Conservation (phyloP, 1,140 invertebrate species). For the Drosophila ohnishii region DNA sequence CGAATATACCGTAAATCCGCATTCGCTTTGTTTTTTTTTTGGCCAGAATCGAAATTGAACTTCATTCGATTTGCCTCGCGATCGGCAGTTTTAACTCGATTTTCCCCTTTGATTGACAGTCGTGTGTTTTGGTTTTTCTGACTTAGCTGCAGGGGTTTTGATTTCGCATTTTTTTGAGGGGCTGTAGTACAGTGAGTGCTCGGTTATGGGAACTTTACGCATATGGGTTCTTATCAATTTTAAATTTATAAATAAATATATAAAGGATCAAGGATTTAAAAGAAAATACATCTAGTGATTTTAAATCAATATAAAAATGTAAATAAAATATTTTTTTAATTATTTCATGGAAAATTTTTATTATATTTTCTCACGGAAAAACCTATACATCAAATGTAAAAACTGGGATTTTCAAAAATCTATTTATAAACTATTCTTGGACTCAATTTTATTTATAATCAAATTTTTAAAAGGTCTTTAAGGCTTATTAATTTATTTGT, state of each 20-base stretch:
- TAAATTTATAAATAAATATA: neutral
- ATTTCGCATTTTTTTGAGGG: neutral
- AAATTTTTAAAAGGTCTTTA: too few species aligned
- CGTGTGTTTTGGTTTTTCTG: constrained; percentile 3
- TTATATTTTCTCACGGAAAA: too few species aligned
- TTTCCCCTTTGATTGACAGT: constrained; percentile 23
- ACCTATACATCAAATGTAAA: too few species aligned
- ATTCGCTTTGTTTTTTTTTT: constrained; percentile 19
- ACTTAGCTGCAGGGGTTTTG: neutral
- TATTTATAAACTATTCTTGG: too few species aligned
- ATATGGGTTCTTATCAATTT: too few species aligned
- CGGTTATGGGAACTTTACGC: neutral
- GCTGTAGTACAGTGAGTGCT: neutral
- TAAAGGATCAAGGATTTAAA: neutral
- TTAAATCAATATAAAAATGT: neutral
- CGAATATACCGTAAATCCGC: constrained; percentile 1
- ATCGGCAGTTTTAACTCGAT: constrained; percentile 32
- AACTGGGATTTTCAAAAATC: too few species aligned
- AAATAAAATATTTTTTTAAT: too few species aligned
- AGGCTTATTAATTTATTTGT: too few species aligned
- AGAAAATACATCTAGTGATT: neutral
- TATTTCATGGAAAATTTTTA: neutral
- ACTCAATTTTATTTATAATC: too few species aligned
- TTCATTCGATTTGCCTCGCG: constrained; percentile 26
- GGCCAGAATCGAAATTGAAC: constrained; percentile 9